Evolutionary conservation across 2,797 vertebrate genomes (phyloP), one percentile per base, ranked within the genome.

Genomic region (Oryzias dopingdopingensis): DNA sequence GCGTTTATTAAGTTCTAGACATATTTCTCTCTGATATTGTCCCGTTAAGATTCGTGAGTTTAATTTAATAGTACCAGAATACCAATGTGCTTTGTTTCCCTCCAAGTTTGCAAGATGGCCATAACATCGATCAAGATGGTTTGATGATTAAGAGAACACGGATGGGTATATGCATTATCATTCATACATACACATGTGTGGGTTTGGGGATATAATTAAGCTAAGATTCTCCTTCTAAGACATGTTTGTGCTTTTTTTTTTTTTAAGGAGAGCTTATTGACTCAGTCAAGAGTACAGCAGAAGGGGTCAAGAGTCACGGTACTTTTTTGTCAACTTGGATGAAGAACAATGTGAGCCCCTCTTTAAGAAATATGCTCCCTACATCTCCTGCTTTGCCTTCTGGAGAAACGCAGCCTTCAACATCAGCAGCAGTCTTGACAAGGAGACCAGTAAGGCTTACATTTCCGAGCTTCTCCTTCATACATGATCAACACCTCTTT

Each of bases 241-340:
- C 4, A 4, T 42, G 48, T 1, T 1, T 3, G 41, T 10, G 70
- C 17, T 14, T 44, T 57, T 0, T 49, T 1, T 56, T 63, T 18
- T 67, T 15, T 56, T 0, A 16, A 93, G 92, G 88, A 29, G 87
- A 92, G 70, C 49, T 93, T 43, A 81, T 93, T 62, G 91, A 90
- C 71, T 74, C 90, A 1, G 82, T 93, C 49, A 93, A 90, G 77
- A 79, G 44, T 45, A 90, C 91, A 42, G 91, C 92, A 4, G 90
- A 92, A 66, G 92, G 91, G 14, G 79, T 93, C 8, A 92, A 87
- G 72, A 91, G 40, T 65, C 91, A 91, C 16, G 89, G 92, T 59
- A 86, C 87, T 8, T 89, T n/a, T 64, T 79, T 91, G 53, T 89
- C 89, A 1, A 79, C 82, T 12, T 93, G 92, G 92, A 86, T 93